These are phyloP conservation scores for Spilarctia lutea DNA, from an alignment of 2,888 invertebrate genomes.

Conservation along the genomic window DNA sequence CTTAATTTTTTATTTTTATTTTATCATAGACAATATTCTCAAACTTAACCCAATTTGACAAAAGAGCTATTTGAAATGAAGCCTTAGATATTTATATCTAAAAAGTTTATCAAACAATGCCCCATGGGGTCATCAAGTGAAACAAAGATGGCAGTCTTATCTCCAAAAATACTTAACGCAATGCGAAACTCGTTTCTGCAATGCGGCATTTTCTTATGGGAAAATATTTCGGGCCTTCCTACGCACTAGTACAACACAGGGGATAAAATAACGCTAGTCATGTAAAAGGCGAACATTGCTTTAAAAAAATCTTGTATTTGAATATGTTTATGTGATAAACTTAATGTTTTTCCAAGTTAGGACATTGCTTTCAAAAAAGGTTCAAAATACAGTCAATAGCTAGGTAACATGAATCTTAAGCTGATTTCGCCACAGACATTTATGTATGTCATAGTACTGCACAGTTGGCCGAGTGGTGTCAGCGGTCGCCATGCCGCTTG, in stretches of 20 bases:
- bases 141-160: not conserved
- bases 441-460: no score
- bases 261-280: not conserved
- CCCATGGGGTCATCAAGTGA: not conserved
- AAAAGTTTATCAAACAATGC: not conserved
- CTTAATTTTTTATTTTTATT: not conserved
- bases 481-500: no score
- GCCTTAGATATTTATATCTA: not conserved
- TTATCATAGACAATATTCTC: not conserved
- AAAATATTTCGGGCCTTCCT: slow-evolving; percentile 4
- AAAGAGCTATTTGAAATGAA: not conserved
- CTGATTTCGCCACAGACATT: no score
- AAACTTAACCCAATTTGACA: not conserved
- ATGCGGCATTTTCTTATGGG: slow-evolving; percentile 46
- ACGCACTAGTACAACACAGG: not conserved
- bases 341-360: no score
- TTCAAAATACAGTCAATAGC: no score
- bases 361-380: no score
- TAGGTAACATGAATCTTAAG: no score
- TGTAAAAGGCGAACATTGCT: not conserved
- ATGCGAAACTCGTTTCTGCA: slow-evolving; percentile 35
- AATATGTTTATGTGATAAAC: no score
- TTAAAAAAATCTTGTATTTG: no score
- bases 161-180: slow-evolving; percentile 15
- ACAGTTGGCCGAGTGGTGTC: no score